Evolutionary conservation across 1,140 invertebrate genomes (phyloP), one percentile per base, ranked within the genome.

Genomic region (Heliconius hewitsoni): DNA sequence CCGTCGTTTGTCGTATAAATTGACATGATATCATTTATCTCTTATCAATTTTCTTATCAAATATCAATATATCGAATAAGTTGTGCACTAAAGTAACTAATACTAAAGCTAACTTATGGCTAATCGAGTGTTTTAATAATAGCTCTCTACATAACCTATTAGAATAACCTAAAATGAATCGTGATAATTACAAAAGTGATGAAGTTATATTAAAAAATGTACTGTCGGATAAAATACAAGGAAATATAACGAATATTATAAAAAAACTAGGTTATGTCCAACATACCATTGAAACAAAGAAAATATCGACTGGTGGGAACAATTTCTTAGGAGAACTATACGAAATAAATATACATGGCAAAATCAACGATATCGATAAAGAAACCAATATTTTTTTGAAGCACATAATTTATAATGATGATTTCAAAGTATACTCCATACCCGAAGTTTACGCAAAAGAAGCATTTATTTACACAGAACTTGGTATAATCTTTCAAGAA

Each of bases 341-440:
- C 70, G 88, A 89, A 84, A 80, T 88, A 37, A 82, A 89, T 73
- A 46, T 90, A 16, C 81, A 37, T 60, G 89, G 89, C 19, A 42
- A 77, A 82, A 87, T 84, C 6, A 71, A 52, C 76, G 70, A 85
- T 13, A 83, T 79, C 1, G 34, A 81, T 0, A 86, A 89, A 77
- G 83, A 86, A 80, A 85, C 80, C 5, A 83, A 87, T 66, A 81
- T 93, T 73, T 93, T 93, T 77, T 74, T 91, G 19, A 93, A 93
- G 82, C 77, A 80, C 3, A 87, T 90, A 5, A 86, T 88, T 78
- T 75, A 81, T 66, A 84, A 87, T 50, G 85, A 88, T 50, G 75
- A 84, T 37, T 79, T 91, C n/a, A 82, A 85, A 83, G 79, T 91
- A 1, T 82, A 87, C 74, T 86, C 88, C 0, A 79, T 89, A 66